Evolutionary conservation across 1,140 invertebrate species (phyloP).

Genomic region (Lysiphlebus fabarum): DNA sequence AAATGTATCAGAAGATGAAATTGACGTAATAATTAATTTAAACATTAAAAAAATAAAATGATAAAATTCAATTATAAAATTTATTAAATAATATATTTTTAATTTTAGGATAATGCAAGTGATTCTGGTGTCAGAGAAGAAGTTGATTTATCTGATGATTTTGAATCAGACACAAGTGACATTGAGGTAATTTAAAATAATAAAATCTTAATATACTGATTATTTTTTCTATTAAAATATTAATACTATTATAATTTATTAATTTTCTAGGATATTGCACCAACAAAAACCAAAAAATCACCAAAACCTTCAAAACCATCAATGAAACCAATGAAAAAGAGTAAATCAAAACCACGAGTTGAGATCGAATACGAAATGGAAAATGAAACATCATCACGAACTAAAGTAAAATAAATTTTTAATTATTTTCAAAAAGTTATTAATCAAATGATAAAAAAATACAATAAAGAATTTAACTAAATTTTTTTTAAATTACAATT

Average conservation of each 20-base stretch:
- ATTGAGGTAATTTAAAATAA: constrained; percentile 66
- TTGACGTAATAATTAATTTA: too few species aligned
- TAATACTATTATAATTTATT: constrained; percentile 23
- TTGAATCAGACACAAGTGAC: constrained; percentile 68
- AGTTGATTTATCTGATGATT: constrained; percentile 63
- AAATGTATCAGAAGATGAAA: too few species aligned
- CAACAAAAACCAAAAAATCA: constrained; percentile 42
- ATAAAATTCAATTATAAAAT: constrained; percentile 12
- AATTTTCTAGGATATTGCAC: constrained; percentile 57
- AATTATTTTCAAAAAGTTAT: too few species aligned
- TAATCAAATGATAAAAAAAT: too few species aligned
- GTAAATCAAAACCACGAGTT: constrained; percentile 59
- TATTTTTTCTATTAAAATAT: constrained; percentile 15
- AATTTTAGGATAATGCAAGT: constrained; percentile 60
- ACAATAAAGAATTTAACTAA: too few species aligned
- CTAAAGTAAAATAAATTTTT: too few species aligned
- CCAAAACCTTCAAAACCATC: constrained; percentile 43
- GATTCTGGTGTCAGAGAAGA: constrained; percentile 64
- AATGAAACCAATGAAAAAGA: constrained; percentile 34
- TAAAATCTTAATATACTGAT: constrained; percentile 16
- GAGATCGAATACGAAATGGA: constrained; percentile 79
- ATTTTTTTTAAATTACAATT: too few species aligned
- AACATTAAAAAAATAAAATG: too few species aligned
- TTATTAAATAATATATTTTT: constrained; percentile 6
- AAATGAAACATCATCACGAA: constrained; percentile 48